Percentiles rank a stretch among this genome's conserved stretches.
phyloP scores from a whole-genome alignment of 2,888 invertebrate species.

The Cataglyphis rosenhaueri region DNA sequence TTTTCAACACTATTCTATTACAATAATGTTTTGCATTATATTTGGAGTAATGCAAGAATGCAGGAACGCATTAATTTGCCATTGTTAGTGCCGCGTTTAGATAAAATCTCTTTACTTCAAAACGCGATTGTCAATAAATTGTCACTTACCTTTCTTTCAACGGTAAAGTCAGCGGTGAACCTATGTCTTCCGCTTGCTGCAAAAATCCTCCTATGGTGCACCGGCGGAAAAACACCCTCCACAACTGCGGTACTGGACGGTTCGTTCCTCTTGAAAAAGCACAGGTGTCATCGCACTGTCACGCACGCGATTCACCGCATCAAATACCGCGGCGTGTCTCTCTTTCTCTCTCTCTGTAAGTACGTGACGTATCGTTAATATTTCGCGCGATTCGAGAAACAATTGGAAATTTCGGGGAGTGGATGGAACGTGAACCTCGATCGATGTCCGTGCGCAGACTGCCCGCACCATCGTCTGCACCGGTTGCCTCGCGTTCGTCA shows the following conservation, averaged over 20 bases:
- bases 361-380: constrained; percentile 47
- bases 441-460: constrained; percentile 83
- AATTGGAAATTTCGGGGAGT: constrained; percentile 69
- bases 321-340: constrained; percentile 15
- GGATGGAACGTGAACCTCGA: constrained; percentile 77
- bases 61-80: neutral
- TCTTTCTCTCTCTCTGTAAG: neutral
- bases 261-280: constrained; percentile 59
- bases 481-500: constrained; percentile 74
- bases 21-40: neutral
- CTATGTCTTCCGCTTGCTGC: constrained; percentile 35
- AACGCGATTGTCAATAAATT: neutral
- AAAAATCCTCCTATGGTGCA: constrained; percentile 35
- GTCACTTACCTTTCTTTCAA: constrained; percentile 50
- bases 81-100: neutral
- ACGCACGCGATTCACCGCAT: constrained; percentile 58
- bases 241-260: constrained; percentile 32
- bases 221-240: constrained; percentile 39
- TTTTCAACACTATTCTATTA: neutral
- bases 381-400: constrained; percentile 61
- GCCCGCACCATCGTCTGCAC: constrained; percentile 71
- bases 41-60: neutral
- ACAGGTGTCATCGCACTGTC: constrained; percentile 71
- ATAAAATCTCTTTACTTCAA: neutral
- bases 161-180: constrained; percentile 25